Evolutionary conservation across 2,888 invertebrate genomes (phyloP).

Genomic region (Temnothorax ravouxi): DNA sequence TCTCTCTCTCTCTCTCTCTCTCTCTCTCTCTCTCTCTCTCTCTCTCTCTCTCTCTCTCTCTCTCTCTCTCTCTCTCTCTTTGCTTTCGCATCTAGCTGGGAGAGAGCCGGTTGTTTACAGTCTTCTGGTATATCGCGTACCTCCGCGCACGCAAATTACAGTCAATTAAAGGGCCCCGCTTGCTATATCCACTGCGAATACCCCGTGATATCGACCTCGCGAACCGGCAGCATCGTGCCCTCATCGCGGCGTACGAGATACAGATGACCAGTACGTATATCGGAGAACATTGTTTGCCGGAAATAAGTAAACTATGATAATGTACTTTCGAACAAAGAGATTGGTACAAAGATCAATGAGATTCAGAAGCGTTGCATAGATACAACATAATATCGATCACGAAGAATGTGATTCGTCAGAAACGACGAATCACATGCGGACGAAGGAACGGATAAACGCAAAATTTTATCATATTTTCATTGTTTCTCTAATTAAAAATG

Average conservation of each 20-base stretch:
- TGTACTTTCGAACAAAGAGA: constrained; percentile 1
- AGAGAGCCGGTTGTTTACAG: constrained; percentile 71
- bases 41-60: not conserved
- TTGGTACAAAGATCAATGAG: not conserved
- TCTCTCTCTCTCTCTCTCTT: not conserved
- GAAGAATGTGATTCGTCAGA: not conserved
- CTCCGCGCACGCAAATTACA: constrained; percentile 72
- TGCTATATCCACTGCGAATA: constrained; percentile 52
- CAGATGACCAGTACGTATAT: constrained; percentile 27
- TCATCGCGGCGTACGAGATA: constrained; percentile 46
- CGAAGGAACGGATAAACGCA: not conserved
- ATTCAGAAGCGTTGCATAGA: not conserved
- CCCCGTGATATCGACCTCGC: constrained; percentile 57
- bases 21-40: not conserved
- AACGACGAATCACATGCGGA: not conserved
- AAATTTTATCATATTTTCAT: not conserved
- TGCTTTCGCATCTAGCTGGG: constrained; percentile 46
- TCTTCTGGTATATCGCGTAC: constrained; percentile 68
- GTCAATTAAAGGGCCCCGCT: constrained; percentile 71
- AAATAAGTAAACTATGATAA: constrained; percentile 16
- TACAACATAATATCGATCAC: not conserved
- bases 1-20: not conserved
- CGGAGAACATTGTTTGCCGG: constrained; percentile 49
- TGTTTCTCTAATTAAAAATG: not conserved
- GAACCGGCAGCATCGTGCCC: constrained; percentile 41